phyloP scores from a whole-genome alignment of 1,140 invertebrate species.

The Branchinecta lynchi region DNA sequence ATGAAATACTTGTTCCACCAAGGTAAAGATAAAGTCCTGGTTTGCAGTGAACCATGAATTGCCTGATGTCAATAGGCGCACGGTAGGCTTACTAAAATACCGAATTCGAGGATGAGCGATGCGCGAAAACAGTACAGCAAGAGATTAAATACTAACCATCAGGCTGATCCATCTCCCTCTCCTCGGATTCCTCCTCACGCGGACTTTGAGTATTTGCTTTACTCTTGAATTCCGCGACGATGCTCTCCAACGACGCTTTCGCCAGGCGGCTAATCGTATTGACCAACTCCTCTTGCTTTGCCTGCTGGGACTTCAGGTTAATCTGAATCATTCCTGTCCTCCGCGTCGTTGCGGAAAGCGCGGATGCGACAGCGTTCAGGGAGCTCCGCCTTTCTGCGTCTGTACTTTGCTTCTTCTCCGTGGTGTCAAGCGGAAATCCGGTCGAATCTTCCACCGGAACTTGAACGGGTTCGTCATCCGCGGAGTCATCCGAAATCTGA shows the following conservation, averaged over 20 bases:
- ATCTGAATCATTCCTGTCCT: not conserved
- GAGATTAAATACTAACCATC: no score
- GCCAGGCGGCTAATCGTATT: not conserved
- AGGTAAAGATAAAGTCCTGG: no score
- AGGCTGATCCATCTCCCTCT: slow-evolving; percentile 15
- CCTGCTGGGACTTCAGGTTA: not conserved
- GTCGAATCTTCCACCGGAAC: not conserved
- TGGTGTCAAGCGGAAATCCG: not conserved
- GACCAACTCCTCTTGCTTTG: not conserved
- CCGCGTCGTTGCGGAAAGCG: not conserved
- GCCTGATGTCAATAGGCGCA: no score
- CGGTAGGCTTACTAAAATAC: no score
- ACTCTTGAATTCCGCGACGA: not conserved
- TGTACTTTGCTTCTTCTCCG: not conserved
- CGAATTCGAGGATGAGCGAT: no score
- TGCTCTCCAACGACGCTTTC: not conserved
- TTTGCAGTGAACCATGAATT: no score
- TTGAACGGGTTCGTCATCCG: no score
- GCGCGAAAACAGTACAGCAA: no score
- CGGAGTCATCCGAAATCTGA: no score
- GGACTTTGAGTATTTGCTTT: not conserved
- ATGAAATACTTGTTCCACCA: no score
- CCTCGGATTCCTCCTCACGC: slow-evolving; percentile 21
- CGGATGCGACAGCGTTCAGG: not conserved
- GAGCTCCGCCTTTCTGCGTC: not conserved